Evolutionary conservation across 2,888 invertebrate genomes (phyloP).

Genomic region (Rotaria socialis): DNA sequence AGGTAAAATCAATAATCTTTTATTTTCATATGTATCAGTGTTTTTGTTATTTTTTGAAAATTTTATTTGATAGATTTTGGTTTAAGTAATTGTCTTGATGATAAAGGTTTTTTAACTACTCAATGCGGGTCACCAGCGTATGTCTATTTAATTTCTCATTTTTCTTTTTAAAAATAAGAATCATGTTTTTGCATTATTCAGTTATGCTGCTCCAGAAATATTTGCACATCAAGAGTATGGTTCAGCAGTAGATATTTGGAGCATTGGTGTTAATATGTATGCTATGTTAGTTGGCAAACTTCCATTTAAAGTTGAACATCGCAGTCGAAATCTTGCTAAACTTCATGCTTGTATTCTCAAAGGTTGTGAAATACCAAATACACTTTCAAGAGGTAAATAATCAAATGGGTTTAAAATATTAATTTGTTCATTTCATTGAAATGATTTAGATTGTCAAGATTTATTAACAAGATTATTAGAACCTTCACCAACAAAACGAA

Average conservation of each 20-base stretch:
- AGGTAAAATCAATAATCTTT: slow-evolving; percentile 49
- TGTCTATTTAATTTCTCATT: slow-evolving; percentile 49
- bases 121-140: slow-evolving; percentile 56
- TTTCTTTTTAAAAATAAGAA: slow-evolving; percentile 48
- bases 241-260: slow-evolving; percentile 55
- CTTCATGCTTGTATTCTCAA: slow-evolving; percentile 52
- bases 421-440: not conserved
- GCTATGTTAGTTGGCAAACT: slow-evolving; percentile 53
- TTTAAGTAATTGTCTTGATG: slow-evolving; percentile 52
- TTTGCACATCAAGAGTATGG: slow-evolving; percentile 53
- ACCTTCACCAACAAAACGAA: slow-evolving; percentile 50
- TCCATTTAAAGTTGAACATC: slow-evolving; percentile 52
- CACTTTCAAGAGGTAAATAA: slow-evolving; percentile 50
- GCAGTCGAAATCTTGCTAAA: slow-evolving; percentile 50
- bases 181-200: not conserved
- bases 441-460: slow-evolving; percentile 50
- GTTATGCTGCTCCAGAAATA: slow-evolving; percentile 46
- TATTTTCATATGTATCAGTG: no score
- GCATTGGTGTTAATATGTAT: slow-evolving; percentile 54
- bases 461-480: slow-evolving; percentile 51
- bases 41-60: not conserved
- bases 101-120: slow-evolving; percentile 51
- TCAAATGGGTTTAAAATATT: not conserved
- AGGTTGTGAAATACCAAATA: slow-evolving; percentile 51
- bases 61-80: slow-evolving; percentile 52